These are phyloP conservation scores for Porites rus DNA, from an alignment of 92 coral and sea anemone genomes.

Conservation along the genomic window DNA sequence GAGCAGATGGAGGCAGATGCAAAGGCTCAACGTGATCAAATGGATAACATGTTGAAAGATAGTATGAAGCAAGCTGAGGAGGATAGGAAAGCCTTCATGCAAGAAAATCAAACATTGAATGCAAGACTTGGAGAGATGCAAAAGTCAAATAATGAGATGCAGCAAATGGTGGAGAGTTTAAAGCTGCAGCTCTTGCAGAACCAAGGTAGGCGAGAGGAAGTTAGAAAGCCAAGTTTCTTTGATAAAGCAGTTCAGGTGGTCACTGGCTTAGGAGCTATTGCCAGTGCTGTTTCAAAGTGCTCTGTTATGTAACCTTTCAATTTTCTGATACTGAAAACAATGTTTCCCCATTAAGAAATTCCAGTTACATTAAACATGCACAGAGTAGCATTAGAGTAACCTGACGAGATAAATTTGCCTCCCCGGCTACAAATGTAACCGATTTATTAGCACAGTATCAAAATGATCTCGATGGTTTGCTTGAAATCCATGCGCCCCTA, in stretches of 20 bases:
- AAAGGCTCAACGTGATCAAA: conserved; percentile 55
- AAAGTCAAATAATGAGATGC: conserved; percentile 9
- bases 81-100: conserved; percentile 43
- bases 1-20: conserved; percentile 55
- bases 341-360: too few relatives aligned
- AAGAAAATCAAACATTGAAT: conserved; percentile 29
- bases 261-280: background rate
- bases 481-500: too few relatives aligned
- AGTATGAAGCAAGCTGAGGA: conserved; percentile 49
- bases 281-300: conserved; percentile 21
- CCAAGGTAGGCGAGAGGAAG: conserved; percentile 3
- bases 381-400: too few relatives aligned
- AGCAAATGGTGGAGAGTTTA: conserved; percentile 9
- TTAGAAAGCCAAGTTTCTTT: conserved; percentile 19
- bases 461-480: too few relatives aligned
- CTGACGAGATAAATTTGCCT: too few relatives aligned
- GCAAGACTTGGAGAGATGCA: conserved; percentile 21
- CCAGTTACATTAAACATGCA: too few relatives aligned
- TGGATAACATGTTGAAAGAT: conserved; percentile 69
- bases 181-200: conserved; percentile 10
- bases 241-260: conserved; percentile 24
- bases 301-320: conserved; percentile 15
- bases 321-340: too few relatives aligned
- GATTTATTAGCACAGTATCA: too few relatives aligned
- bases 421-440: too few relatives aligned